Evolutionary conservation across 2,113 vertebrate species (phyloP), one percentile per base, ranked within the genome.

Genomic region (Carollia perspicillata): DNA sequence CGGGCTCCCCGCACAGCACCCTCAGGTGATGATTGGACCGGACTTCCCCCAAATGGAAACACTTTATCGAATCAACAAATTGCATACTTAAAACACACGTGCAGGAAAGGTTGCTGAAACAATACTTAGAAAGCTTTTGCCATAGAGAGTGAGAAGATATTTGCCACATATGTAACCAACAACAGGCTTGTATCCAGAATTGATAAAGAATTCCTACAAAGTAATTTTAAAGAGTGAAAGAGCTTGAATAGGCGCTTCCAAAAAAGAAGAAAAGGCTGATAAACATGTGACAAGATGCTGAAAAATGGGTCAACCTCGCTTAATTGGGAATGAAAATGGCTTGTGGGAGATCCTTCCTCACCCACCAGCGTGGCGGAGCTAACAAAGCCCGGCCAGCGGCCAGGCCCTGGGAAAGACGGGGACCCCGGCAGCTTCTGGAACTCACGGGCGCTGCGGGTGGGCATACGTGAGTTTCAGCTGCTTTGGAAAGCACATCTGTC

Each of bases 181-280:
- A 63, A 60, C 69, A 20, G 80, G 68, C n/a, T 78, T n/a, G 42
- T 16, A 28, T 30, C 51, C 16, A 35, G 35, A 71, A 35, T 71
- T 42, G 44, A 53, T 44, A 58, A 78, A 84, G 40, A 77, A 90
- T 84, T 84, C 20, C 49, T 94, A 74, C 47, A 60, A 55, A 13
- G 53, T 28, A 18, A 60, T 40, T 75, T 75, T 18, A n/a, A 40
- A 28, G 42, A 88, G 26, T 11, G 63, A 87, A 42, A 65, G 71
- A 30, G 3, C 71, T 85, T 58, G 30, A 77, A 9, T 7, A 44
- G 71, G 20, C 14, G 51, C 28, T 81, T 42, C 28, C 5, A 53
- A 35, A 17, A 40, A 30, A 35, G 26, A 58, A 30, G 17, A 17
- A 3, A 65, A 30, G 35, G 23, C 23, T 44, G 35, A 28, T 53